These are phyloP conservation scores for Lasius fuliginosus DNA, from an alignment of 2,888 invertebrate species.

Conservation along the genomic window DNA sequence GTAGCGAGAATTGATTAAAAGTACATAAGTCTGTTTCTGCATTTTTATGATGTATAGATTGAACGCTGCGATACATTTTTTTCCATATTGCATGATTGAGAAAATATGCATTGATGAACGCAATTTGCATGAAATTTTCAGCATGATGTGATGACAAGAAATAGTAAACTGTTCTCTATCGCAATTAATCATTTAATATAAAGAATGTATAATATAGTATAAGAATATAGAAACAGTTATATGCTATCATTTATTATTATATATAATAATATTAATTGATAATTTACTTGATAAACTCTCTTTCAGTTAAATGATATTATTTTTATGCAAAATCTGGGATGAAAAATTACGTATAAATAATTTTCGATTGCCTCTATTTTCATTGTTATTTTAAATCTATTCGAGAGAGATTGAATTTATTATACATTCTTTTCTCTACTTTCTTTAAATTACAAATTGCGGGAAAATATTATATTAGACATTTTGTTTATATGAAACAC, in stretches of 20 bases:
- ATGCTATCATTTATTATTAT: not conserved
- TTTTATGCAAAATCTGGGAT: not conserved
- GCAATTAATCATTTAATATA: not conserved
- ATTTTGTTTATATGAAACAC: not conserved
- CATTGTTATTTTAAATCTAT: not conserved
- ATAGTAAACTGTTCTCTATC: not conserved
- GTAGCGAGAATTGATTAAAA: not conserved
- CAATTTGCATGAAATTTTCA: conserved; percentile 37
- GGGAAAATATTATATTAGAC: not conserved
- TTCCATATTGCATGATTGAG: conserved; percentile 23
- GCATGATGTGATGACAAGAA: not conserved
- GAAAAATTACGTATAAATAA: not conserved
- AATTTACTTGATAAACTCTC: not conserved
- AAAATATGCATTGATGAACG: not conserved
- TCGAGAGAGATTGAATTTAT: not conserved
- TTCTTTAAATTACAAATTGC: not conserved
- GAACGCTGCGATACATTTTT: not conserved
- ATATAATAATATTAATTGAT: not conserved
- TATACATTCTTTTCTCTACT: too few species aligned
- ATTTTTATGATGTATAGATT: not conserved
- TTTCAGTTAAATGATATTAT: not conserved
- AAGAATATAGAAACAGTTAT: not conserved
- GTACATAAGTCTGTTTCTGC: not conserved
- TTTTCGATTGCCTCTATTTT: not conserved
- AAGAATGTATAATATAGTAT: not conserved